phyloP scores from a whole-genome alignment of 2,797 vertebrate genomes.

The Pipistrellus nathusii region DNA sequence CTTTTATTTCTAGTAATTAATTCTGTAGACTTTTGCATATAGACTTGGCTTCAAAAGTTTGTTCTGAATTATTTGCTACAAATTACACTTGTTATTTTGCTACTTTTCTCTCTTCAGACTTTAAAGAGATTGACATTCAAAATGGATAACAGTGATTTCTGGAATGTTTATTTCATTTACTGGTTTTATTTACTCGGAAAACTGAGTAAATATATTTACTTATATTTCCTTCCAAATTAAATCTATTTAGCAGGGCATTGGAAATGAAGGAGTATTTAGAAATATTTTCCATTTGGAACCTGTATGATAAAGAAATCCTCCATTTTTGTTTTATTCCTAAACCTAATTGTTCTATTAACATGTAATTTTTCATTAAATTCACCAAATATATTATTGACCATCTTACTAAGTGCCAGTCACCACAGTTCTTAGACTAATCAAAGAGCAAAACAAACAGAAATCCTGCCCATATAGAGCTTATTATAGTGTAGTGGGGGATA shows the following conservation, averaged over 20 bases:
- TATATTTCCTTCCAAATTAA: not conserved
- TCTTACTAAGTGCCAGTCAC: not conserved
- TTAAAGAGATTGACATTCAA: conserved; percentile 38
- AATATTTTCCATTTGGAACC: not conserved
- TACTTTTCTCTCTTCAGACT: not conserved
- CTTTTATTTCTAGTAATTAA: conserved; percentile 17
- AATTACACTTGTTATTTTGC: not conserved
- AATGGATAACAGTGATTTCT: conserved; percentile 46
- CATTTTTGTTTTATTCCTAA: conserved; percentile 57
- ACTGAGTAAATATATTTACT: conserved; percentile 20
- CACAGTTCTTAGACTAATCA: not conserved
- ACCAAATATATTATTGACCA: not conserved
- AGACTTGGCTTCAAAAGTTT: conserved; percentile 14
- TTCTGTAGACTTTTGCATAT: conserved; percentile 11
- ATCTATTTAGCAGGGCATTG: conserved; percentile 28
- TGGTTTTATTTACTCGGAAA: conserved; percentile 24
- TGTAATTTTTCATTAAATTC: conserved; percentile 37
- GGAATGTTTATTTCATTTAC: conserved; percentile 37
- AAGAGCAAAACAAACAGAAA: conserved; percentile 32
- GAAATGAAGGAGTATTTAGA: conserved; percentile 46
- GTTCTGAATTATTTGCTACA: not conserved
- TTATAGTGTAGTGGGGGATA: not conserved
- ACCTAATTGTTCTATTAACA: not conserved
- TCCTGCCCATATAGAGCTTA: not conserved
- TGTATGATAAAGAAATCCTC: not conserved